phyloP scores from a whole-genome alignment of 2,888 invertebrate genomes.

The Corbicula japonica region DNA sequence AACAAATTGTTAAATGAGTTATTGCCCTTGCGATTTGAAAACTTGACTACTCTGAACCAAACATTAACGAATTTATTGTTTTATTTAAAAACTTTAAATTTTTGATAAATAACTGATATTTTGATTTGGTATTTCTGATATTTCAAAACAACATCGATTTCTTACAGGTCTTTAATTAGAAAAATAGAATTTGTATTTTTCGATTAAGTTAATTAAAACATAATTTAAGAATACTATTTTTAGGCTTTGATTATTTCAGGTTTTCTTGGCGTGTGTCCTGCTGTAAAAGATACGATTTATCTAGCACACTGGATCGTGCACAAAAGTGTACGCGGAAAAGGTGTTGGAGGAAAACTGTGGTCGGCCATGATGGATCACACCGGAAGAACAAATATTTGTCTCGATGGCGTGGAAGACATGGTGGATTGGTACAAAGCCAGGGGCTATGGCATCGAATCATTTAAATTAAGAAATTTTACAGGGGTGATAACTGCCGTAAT shows the following conservation, averaged over 20 bases:
- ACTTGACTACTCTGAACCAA: too few species aligned
- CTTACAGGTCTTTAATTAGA: too few species aligned
- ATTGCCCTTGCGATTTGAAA: too few species aligned
- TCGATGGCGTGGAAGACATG: conserved; percentile 2
- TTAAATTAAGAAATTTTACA: not conserved
- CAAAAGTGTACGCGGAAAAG: conserved; percentile 10
- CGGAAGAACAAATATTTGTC: conserved; percentile 21
- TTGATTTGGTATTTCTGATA: too few species aligned
- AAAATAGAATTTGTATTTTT: too few species aligned
- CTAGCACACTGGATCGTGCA: conserved; percentile 15
- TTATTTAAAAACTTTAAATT: too few species aligned
- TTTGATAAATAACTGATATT: too few species aligned
- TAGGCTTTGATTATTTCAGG: conserved; percentile 6
- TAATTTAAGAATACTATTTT: too few species aligned
- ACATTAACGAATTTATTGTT: too few species aligned
- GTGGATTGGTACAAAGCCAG: conserved; percentile 16
- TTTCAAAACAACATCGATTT: too few species aligned
- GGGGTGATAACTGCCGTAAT: not conserved
- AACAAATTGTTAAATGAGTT: too few species aligned
- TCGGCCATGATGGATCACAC: conserved; percentile 16
- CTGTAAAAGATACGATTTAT: not conserved
- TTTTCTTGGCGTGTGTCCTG: conserved; percentile 10
- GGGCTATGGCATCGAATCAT: conserved; percentile 6
- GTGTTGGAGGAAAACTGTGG: conserved; percentile 26
- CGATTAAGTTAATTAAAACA: too few species aligned